A percentile compares a stretch with the other conserved stretches of the same genome.
Evolutionary conservation across 2,888 invertebrate genomes (phyloP).

Genomic region (Agonopterix subpropinquella): DNA sequence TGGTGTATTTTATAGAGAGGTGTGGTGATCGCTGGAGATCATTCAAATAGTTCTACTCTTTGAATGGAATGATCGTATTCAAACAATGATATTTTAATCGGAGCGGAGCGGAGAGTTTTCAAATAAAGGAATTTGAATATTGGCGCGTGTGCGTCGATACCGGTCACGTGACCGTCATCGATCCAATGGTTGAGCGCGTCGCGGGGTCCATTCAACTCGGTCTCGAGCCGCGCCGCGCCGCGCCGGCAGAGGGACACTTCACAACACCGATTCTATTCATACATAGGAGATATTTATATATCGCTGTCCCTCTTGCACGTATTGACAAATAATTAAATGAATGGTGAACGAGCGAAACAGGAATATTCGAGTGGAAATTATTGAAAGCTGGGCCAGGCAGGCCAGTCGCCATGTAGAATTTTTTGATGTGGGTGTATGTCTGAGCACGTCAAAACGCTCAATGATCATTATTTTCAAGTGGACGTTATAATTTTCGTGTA

Average conservation of each 20-base stretch:
- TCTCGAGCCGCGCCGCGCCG: conserved; percentile 30
- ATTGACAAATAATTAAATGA: conserved; percentile 70
- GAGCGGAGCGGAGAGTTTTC: too few relatives aligned
- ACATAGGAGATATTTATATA: conserved; percentile 68
- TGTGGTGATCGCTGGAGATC: too few relatives aligned
- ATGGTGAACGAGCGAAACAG: conserved; percentile 70
- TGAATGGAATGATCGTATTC: too few relatives aligned
- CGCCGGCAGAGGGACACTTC: conserved; percentile 57
- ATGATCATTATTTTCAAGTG: conserved; percentile 72
- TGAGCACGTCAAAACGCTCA: conserved; percentile 71
- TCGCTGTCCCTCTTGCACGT: conserved; percentile 57
- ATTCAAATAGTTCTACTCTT: too few relatives aligned
- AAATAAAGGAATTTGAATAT: conserved; percentile 24
- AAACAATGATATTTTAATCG: too few relatives aligned
- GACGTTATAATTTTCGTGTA: conserved; percentile 54
- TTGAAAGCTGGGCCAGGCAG: conserved; percentile 55
- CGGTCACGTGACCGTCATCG: conserved; percentile 72
- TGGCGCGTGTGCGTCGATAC: conserved; percentile 42
- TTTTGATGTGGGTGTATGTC: conserved; percentile 75
- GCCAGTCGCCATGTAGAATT: conserved; percentile 70
- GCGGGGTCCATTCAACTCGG: conserved; percentile 75
- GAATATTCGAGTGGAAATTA: conserved; percentile 70
- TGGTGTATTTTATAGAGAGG: too few relatives aligned
- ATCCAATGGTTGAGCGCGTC: conserved; percentile 75
- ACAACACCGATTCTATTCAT: conserved; percentile 71